Percentiles rank a stretch among this genome's conserved stretches.
Conservation (phyloP, 2,113 vertebrate species). For the Pluvialis apricaria region DNA sequence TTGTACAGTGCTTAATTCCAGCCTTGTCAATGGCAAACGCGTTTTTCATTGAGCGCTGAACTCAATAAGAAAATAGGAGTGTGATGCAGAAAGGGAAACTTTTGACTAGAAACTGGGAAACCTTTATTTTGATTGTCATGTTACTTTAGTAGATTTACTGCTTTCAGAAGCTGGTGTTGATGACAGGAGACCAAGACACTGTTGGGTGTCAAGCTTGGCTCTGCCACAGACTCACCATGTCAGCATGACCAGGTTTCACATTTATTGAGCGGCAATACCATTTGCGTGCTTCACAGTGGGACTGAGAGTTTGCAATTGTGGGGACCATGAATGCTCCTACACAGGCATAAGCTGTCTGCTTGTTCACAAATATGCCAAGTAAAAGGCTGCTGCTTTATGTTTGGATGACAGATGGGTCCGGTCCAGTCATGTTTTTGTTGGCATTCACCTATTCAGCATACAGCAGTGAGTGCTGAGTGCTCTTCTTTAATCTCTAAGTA, state of each 20-base stretch:
- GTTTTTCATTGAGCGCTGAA: neutral
- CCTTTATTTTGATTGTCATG: neutral
- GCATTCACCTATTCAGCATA: neutral
- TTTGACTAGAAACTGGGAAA: neutral
- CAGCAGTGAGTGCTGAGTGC: neutral
- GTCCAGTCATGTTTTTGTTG: neutral
- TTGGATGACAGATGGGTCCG: neutral
- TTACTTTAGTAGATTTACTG: neutral
- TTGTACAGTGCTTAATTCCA: neutral
- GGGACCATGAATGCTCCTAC: neutral
- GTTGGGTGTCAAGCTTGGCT: neutral
- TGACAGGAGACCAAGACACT: neutral
- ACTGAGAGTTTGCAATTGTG: neutral
- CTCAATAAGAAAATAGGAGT: neutral
- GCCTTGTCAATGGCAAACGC: neutral
- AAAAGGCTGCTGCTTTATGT: neutral
- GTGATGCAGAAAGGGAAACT: neutral
- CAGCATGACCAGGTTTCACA: neutral
- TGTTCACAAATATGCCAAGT: neutral
- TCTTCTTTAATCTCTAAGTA: neutral
- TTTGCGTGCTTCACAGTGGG: neutral
- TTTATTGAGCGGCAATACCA: neutral
- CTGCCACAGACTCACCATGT: neutral
- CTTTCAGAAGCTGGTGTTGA: neutral
- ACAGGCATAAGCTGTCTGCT: neutral